Conservation (phyloP, 2,888 invertebrate species). For the Cheilosia vulpina region DNA sequence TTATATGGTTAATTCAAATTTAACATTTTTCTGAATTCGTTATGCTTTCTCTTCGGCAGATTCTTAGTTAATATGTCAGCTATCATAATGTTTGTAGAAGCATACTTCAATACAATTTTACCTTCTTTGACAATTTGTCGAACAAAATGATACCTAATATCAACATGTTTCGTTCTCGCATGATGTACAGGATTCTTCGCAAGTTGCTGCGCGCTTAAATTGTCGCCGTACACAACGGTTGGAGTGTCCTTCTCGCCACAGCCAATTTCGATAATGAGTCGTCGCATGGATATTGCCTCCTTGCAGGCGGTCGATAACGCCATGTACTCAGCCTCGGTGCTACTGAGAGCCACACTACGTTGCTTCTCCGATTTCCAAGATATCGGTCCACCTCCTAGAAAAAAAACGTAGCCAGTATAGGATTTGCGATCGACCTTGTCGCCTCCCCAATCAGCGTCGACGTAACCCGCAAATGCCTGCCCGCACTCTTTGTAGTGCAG, state of each 20-base stretch:
- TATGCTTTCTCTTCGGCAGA: neutral
- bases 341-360: conserved; percentile 17
- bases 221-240: too few species aligned
- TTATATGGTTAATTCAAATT: neutral
- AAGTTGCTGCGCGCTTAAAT: too few species aligned
- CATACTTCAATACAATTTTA: conserved; percentile 18
- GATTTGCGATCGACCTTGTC: conserved; percentile 56
- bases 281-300: too few species aligned
- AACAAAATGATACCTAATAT: too few species aligned
- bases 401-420: conserved; percentile 56
- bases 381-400: conserved; percentile 49
- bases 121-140: too few species aligned
- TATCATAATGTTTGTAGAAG: neutral
- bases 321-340: too few species aligned
- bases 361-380: conserved; percentile 40
- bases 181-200: too few species aligned
- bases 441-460: conserved; percentile 41
- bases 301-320: too few species aligned
- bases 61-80: neutral
- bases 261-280: too few species aligned
- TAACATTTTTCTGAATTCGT: neutral
- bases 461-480: conserved; percentile 16
- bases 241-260: too few species aligned
- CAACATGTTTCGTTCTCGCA: too few species aligned
- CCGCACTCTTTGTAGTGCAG: conserved; percentile 16